Percentiles rank a stretch among this genome's conserved stretches.
Evolutionary conservation across 2,797 vertebrate genomes (phyloP).

Genomic region (Rhinogobio ventralis): DNA sequence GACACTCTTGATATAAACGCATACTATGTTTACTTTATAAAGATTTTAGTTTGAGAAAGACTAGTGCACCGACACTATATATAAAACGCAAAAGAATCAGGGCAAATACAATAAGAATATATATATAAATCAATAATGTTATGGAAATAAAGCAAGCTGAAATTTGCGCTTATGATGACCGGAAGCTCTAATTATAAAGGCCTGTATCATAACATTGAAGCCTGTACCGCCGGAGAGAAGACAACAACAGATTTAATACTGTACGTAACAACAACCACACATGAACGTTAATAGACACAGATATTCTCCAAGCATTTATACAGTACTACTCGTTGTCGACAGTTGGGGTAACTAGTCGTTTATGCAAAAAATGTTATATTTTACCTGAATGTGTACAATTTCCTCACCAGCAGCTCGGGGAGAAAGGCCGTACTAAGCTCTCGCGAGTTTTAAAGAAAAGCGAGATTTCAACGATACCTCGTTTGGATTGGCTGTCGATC

Average conservation of each 20-base stretch:
- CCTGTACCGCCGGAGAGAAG: constrained; percentile 27
- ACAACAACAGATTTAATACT: constrained; percentile 10
- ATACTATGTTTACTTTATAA: constrained; percentile 6
- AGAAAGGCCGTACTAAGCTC: constrained; percentile 51
- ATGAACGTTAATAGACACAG: no score
- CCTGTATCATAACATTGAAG: constrained; percentile 63
- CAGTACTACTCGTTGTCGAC: neutral
- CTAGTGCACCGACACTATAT: neutral
- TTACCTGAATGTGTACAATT: constrained; percentile 49
- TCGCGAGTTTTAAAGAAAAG: constrained; percentile 44
- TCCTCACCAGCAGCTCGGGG: constrained; percentile 49
- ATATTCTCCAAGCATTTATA: neutral
- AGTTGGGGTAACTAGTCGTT: neutral
- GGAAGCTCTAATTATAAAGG: constrained; percentile 55
- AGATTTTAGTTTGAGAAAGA: neutral
- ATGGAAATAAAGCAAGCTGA: neutral
- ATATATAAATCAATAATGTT: neutral
- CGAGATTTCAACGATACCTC: constrained; percentile 40
- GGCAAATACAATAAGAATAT: neutral
- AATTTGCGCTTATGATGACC: constrained; percentile 24
- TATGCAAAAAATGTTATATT: neutral
- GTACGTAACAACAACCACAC: neutral
- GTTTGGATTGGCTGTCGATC: constrained; percentile 25
- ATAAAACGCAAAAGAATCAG: neutral
- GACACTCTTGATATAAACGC: neutral